Evolutionary conservation across 2,113 vertebrate species (phyloP).

Genomic region (Aleadryas rufinucha): DNA sequence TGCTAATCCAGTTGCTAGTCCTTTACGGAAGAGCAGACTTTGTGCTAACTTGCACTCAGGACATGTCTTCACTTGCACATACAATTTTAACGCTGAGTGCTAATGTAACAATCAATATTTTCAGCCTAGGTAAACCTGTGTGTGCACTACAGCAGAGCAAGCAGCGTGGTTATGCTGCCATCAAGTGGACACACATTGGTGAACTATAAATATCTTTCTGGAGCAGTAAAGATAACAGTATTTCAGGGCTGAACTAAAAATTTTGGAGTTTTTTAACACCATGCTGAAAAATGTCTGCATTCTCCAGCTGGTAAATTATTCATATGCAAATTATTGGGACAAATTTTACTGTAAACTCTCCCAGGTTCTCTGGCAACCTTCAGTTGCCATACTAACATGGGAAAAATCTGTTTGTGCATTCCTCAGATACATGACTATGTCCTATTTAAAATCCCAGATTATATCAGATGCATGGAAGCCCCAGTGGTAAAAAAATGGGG

Average conservation of each 20-base stretch:
- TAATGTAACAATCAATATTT: not conserved
- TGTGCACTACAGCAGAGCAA: not conserved
- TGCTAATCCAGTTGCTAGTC: not conserved
- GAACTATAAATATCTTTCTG: not conserved
- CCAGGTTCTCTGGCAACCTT: not conserved
- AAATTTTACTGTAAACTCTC: not conserved
- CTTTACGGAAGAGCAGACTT: not conserved
- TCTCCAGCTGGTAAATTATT: not conserved
- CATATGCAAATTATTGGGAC: not conserved
- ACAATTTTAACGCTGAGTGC: not conserved
- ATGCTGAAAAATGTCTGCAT: not conserved
- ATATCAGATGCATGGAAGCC: not conserved
- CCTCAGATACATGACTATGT: not conserved
- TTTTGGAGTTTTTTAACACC: not conserved
- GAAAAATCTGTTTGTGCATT: not conserved
- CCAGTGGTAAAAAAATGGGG: not conserved
- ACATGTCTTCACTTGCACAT: not conserved
- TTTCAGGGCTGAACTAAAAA: not conserved
- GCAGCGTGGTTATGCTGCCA: slow-evolving; percentile 25
- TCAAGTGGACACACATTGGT: not conserved
- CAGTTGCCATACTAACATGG: rapidly evolving
- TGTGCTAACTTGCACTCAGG: not conserved
- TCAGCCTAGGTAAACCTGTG: not conserved
- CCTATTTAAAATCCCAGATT: not conserved
- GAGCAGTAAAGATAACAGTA: not conserved